Percentiles rank a stretch among this genome's conserved stretches.
phyloP scores from a whole-genome alignment of 2,888 invertebrate species.

The Microchrysa polita region DNA sequence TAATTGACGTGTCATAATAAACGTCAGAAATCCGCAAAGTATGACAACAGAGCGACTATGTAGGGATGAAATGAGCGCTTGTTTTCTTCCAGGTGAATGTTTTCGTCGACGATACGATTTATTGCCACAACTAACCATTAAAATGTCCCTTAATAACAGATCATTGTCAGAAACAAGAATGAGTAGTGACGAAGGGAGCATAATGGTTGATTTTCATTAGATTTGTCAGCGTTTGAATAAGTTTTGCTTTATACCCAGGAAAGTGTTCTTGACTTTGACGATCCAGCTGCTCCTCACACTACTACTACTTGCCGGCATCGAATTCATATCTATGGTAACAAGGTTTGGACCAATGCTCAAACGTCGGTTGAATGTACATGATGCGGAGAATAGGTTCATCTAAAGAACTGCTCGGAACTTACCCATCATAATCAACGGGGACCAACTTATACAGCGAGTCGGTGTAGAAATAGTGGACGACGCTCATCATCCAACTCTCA shows the following conservation, averaged over 20 bases:
- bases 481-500: too few relatives aligned
- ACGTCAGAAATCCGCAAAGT: slow-evolving; percentile 42
- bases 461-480: too few relatives aligned
- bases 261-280: too few relatives aligned
- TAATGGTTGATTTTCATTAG: not conserved
- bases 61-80: slow-evolving; percentile 30
- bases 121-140: slow-evolving; percentile 28
- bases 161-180: not conserved
- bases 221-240: slow-evolving; percentile 7
- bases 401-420: too few relatives aligned
- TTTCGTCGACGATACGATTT: slow-evolving; percentile 29
- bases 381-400: too few relatives aligned
- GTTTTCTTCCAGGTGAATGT: slow-evolving; percentile 28
- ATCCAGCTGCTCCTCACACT: too few relatives aligned
- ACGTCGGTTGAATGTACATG: too few relatives aligned
- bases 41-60: slow-evolving; percentile 30
- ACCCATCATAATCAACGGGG: too few relatives aligned
- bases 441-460: too few relatives aligned
- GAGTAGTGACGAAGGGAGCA: not conserved
- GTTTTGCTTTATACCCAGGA: not conserved
- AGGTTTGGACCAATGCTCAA: too few relatives aligned
- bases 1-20: slow-evolving; percentile 46
- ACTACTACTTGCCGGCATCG: too few relatives aligned
- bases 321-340: too few relatives aligned
- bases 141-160: slow-evolving; percentile 29